A percentile compares a stretch with the other conserved stretches of the same genome.
These are phyloP conservation scores for Drosophila prosaltans DNA, from an alignment of 1,140 invertebrate species.

Conservation along the genomic window DNA sequence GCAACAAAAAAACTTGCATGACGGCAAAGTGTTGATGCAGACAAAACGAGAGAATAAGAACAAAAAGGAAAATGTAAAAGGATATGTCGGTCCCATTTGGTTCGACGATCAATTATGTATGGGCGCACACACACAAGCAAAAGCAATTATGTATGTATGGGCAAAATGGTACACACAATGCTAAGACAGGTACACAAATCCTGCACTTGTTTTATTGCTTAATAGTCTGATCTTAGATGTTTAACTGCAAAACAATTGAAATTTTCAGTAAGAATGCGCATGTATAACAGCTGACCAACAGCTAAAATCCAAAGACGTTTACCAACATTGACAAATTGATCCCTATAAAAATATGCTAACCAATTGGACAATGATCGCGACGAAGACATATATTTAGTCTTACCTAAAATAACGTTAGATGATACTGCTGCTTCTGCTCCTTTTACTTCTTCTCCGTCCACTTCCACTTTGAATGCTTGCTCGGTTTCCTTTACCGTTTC, in stretches of 20 bases:
- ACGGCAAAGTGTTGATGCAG: slow-evolving; percentile 27
- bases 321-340: slow-evolving; percentile 47
- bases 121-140: slow-evolving; percentile 1
- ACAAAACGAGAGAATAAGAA: slow-evolving; percentile 1
- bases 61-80: slow-evolving; percentile 28
- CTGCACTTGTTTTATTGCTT: background rate
- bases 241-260: no score
- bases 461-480: slow-evolving; percentile 70
- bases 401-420: slow-evolving; percentile 78
- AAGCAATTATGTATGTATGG: background rate
- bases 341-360: background rate
- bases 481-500: slow-evolving; percentile 54
- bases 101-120: slow-evolving; percentile 48
- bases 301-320: slow-evolving; percentile 12
- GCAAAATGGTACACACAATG: background rate
- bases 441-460: slow-evolving; percentile 15
- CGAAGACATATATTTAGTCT: slow-evolving; percentile 21
- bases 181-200: slow-evolving; percentile 3
- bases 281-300: slow-evolving; percentile 67
- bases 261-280: slow-evolving; percentile 23
- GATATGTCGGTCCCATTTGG: slow-evolving; percentile 34
- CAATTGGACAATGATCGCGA: slow-evolving; percentile 1
- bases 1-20: slow-evolving; percentile 34
- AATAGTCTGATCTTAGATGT: background rate
- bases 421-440: slow-evolving; percentile 64